A percentile compares a stretch with the other conserved stretches of the same genome.
phyloP scores from a whole-genome alignment of 2,888 invertebrate species.

The Graphium colonna region DNA sequence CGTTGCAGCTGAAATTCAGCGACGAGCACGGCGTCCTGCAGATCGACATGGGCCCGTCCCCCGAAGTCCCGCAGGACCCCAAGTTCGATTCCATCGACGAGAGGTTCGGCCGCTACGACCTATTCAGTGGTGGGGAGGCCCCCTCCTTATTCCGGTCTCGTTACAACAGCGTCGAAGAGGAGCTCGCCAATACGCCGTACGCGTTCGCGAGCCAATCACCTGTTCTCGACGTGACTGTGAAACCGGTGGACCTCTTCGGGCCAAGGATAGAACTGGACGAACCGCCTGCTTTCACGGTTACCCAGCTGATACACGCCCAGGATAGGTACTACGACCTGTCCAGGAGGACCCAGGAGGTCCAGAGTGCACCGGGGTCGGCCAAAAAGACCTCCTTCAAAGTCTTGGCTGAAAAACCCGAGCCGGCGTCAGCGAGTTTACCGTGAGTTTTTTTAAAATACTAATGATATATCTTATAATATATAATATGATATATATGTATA shows the following conservation, averaged over 20 bases:
- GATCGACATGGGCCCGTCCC: conserved; percentile 67
- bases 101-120: conserved; percentile 66
- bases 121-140: conserved; percentile 56
- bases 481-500: no score
- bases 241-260: conserved; percentile 51
- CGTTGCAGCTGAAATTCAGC: conserved; percentile 67
- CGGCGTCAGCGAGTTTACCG: conserved; percentile 41
- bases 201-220: conserved; percentile 65
- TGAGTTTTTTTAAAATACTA: conserved; percentile 49
- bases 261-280: conserved; percentile 52
- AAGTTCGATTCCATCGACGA: conserved; percentile 72
- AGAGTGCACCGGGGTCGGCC: conserved; percentile 45
- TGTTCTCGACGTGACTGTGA: conserved; percentile 36
- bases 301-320: conserved; percentile 70
- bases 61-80: conserved; percentile 39
- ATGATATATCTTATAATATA: no score
- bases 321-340: conserved; percentile 70
- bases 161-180: conserved; percentile 74
- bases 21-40: conserved; percentile 72
- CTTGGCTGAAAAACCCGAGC: conserved; percentile 38
- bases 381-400: conserved; percentile 48
- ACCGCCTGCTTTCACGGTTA: conserved; percentile 64
- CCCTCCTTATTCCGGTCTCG: conserved; percentile 69
- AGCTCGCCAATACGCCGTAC: conserved; percentile 74
- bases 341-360: conserved; percentile 33